Evolutionary conservation across 2,797 vertebrate genomes (phyloP).

Genomic region (Orientallactaga sibirica): DNA sequence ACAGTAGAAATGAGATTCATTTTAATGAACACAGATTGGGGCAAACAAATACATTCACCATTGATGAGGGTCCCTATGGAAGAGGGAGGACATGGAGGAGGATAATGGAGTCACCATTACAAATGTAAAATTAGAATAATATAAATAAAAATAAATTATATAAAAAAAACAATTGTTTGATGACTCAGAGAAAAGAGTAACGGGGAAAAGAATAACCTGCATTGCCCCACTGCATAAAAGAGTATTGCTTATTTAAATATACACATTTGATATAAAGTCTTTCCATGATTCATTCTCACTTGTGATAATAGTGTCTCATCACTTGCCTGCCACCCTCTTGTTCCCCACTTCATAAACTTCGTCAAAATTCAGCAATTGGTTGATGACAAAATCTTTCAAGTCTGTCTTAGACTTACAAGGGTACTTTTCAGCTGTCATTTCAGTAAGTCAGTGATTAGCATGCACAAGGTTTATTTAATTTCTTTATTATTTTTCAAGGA

Average conservation of each 20-base stretch:
- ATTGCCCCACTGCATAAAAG: not conserved
- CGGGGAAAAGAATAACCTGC: not conserved
- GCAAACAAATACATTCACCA: too few relatives aligned
- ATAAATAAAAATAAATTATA: too few relatives aligned
- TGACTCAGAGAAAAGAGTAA: conserved; percentile 14
- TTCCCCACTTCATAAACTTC: conserved; percentile 37
- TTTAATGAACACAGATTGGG: conserved; percentile 48
- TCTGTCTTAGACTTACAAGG: conserved; percentile 1
- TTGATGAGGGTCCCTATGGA: too few relatives aligned
- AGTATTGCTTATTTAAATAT: conserved; percentile 40
- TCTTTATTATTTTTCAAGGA: conserved; percentile 79
- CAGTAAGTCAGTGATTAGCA: conserved; percentile 77
- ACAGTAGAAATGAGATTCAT: conserved; percentile 26
- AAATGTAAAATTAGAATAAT: too few relatives aligned
- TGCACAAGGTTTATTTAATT: conserved; percentile 86
- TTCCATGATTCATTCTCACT: conserved; percentile 39
- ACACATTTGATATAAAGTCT: conserved; percentile 28
- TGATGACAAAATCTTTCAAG: conserved; percentile 41
- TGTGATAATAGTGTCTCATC: conserved; percentile 2
- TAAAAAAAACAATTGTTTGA: too few relatives aligned
- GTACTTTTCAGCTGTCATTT: conserved; percentile 70
- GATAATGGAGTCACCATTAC: too few relatives aligned
- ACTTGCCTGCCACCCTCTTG: conserved; percentile 2
- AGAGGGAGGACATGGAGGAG: too few relatives aligned
- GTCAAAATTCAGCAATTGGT: conserved; percentile 70